phyloP scores from a whole-genome alignment of 1,140 invertebrate species.

The Colletes gigas region DNA sequence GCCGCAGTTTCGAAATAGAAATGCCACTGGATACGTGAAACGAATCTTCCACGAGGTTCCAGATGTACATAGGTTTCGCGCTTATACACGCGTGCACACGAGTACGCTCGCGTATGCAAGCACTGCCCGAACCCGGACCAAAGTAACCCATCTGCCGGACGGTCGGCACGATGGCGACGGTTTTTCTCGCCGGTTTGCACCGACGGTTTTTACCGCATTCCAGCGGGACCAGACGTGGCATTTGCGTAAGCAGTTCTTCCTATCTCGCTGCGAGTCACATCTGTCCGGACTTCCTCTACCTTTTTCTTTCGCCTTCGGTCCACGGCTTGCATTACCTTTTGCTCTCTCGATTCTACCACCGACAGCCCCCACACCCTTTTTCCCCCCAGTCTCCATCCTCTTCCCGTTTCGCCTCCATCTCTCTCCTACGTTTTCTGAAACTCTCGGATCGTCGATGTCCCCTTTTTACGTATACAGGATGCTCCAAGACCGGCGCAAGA shows the following conservation, averaged over 20 bases:
- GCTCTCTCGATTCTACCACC: conserved; percentile 14
- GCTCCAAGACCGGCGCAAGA: too few relatives aligned
- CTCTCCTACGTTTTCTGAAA: not conserved
- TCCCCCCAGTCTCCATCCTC: not conserved
- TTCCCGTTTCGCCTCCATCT: conserved; percentile 7
- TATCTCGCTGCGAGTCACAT: conserved; percentile 52
- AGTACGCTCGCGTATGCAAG: conserved; percentile 33
- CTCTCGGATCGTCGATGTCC: not conserved
- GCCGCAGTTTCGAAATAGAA: conserved; percentile 8
- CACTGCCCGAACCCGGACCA: conserved; percentile 58
- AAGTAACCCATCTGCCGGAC: conserved; percentile 67
- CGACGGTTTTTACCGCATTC: conserved; percentile 73
- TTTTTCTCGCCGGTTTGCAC: conserved; percentile 62
- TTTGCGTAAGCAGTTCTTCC: conserved; percentile 71
- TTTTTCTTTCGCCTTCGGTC: conserved; percentile 43
- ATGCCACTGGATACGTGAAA: conserved; percentile 40
- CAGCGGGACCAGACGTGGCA: conserved; percentile 61
- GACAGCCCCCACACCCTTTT: not conserved
- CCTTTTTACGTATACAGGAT: too few relatives aligned
- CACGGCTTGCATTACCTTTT: conserved; percentile 13
- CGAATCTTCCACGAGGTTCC: conserved; percentile 37
- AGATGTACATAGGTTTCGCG: conserved; percentile 43
- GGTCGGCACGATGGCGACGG: conserved; percentile 53
- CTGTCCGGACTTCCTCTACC: conserved; percentile 61
- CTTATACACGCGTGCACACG: conserved; percentile 1